Base-by-base conservation (phyloP, 2,888 invertebrate species). In the Drosophila peninsularis region DNA sequence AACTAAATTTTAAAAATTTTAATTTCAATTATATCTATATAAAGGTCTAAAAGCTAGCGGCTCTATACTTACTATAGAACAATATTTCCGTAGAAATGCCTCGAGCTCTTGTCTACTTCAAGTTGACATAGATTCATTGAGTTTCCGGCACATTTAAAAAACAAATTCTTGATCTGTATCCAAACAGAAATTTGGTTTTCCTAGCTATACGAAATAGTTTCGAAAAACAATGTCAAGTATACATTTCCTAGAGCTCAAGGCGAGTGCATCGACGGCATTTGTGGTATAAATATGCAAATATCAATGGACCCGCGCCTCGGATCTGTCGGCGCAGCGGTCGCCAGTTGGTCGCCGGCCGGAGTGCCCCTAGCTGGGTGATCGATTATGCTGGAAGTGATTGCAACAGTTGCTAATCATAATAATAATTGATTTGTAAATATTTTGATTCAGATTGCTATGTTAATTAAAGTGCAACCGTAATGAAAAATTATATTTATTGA, bases 381-480 rank as follows among this genome's bases (percentile, higher is more conserved):
- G 84, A 85, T 85, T 84, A 82, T 85, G 71, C 78, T 85, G 88
- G 84, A 87, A 85, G 76, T 71, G 72, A 61, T 62, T 64, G 73
- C 56, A 39, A 66, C 77, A 71, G 69, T 62, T 60, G 66, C 80
- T 77, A 80, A 83, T 85, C 81, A 88, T 60, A 78, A 77, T 45
- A 64, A 64, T 83, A 85, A 88, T 85, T 86, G 89, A 79, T 86
- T 86, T 79, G 87, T 88, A 86, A 86, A 88, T 88, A 86, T 88
- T 86, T 83, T 79, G 81, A 80, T 78, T 74, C 58, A 62, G 62
- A 77, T 71, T 69, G 80, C 85, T 68, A 39, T 75, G 71, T 65
- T 80, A 80, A 85, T 82, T 82, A 71, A 67, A 82, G 66, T 82
- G 76, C 70, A 70, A 53, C 53, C 62, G 60, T 56, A 45, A 44